Base-by-base conservation (phyloP, 2,113 vertebrate species). In the Oncorhynchus kisutch region DNA sequence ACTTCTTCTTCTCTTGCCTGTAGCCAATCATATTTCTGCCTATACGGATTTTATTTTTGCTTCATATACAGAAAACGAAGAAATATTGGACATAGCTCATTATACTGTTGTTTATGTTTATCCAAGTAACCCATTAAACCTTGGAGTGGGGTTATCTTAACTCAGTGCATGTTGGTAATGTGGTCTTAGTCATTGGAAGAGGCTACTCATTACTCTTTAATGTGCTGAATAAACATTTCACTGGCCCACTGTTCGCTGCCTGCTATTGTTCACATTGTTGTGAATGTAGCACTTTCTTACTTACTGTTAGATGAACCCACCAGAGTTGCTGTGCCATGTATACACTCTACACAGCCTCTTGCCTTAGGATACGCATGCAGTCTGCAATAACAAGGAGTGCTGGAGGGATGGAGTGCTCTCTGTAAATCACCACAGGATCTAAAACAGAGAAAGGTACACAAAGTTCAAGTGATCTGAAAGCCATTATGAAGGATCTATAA, bases 211-310 rank as follows among this genome's bases (percentile, higher is more conserved):
- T 90, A 89, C 87, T 89, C 88, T 90, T 90, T 91, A 92, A 93
- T 89, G 82, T 92, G 92, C 92, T 93, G 92, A 93, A 88, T 92
- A 93, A 92, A 93, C 92, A 93, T 86, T 93, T 89, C 79, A 65
- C 74, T 60, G 75, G 70, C 71, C 89, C 88, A 78, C 83, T 48
- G 76, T 82, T 85, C 14, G 51, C 16, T 76, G 77, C 16, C 76
- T 11, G 76, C 91, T 87, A 92, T 93, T 92, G 91, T 92, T 92
- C 88, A 74, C 79, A 88, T 89, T 92, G 90, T 90, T 92, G 90
- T 92, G 89, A 88, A 85, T 89, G 91, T 91, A 93, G 90, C 90
- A 90, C 83, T 88, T 90, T 78, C 79, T 86, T 84, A 84, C 64
- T 60, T 59, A 2, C 86, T 89, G 84, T 84, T 86, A 74, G 81